A percentile compares a stretch with the other conserved stretches of the same genome.
phyloP scores from a whole-genome alignment of 2,113 vertebrate genomes.

The Passer montanus region DNA sequence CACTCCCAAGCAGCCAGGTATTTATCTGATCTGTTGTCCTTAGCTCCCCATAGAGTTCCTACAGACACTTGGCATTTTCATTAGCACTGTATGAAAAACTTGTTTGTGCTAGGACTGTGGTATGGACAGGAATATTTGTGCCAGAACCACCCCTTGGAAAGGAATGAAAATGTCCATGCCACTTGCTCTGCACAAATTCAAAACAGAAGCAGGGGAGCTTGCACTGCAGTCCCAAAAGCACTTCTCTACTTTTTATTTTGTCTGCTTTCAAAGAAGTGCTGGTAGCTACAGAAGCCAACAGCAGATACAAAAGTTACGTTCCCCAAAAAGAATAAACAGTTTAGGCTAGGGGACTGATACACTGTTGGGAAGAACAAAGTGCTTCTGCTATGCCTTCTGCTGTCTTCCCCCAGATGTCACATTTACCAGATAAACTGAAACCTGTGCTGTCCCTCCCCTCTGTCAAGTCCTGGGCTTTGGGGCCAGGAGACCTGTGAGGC shows the following conservation, averaged over 20 bases:
- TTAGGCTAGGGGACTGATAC: not conserved
- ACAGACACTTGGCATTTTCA: slow-evolving; percentile 47
- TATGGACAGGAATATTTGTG: not conserved
- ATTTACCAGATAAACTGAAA: not conserved
- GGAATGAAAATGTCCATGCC: slow-evolving; percentile 18
- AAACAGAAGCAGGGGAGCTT: slow-evolving; percentile 13
- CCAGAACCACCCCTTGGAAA: slow-evolving; percentile 56
- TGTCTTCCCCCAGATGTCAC: not conserved
- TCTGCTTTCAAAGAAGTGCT: not conserved
- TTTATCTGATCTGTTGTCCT: slow-evolving; percentile 55
- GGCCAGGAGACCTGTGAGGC: not conserved
- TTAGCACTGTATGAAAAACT: slow-evolving; percentile 45
- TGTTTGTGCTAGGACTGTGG: slow-evolving; percentile 46
- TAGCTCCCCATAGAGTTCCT: slow-evolving; percentile 19
- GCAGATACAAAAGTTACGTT: not conserved
- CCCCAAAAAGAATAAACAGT: not conserved
- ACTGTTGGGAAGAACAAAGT: not conserved
- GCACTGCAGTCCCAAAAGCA: not conserved
- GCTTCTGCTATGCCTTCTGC: not conserved
- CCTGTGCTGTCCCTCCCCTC: not conserved
- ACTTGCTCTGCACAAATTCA: not conserved
- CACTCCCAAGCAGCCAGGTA: slow-evolving; percentile 48
- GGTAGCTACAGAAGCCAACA: not conserved
- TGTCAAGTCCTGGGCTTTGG: not conserved
- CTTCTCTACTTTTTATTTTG: not conserved